Percentiles rank a stretch among this genome's conserved stretches.
Conservation (phyloP, 2,113 vertebrate genomes). For the Podarcis cretensis region DNA sequence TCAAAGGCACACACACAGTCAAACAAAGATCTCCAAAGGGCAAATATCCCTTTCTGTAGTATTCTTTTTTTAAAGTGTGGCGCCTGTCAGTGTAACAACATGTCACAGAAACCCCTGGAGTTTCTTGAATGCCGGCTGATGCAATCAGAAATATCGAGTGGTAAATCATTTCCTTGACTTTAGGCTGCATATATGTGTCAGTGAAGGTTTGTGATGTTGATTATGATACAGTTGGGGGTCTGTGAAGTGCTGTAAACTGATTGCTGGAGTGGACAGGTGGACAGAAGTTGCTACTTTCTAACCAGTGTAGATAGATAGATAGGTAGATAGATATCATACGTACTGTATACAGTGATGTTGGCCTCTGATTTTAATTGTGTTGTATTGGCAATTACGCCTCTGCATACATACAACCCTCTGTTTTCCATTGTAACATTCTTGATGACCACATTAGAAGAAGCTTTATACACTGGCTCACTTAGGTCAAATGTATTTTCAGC, state of each 20-base stretch:
- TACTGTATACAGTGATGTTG: conserved; percentile 76
- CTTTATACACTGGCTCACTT: rapidly evolving
- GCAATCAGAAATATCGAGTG: too few relatives aligned
- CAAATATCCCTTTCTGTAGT: neutral
- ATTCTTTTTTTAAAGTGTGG: too few relatives aligned
- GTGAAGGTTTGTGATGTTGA: too few relatives aligned
- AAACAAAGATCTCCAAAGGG: neutral
- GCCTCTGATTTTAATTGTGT: neutral
- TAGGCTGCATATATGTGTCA: too few relatives aligned
- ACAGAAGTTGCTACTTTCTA: too few relatives aligned
- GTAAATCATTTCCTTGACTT: too few relatives aligned
- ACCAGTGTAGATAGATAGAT: too few relatives aligned
- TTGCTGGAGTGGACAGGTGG: too few relatives aligned
- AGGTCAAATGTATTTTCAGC: rapidly evolving
- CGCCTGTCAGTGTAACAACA: neutral
- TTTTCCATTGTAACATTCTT: conserved; percentile 81
- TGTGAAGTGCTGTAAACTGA: too few relatives aligned
- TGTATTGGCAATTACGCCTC: conserved; percentile 67
- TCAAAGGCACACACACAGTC: neutral
- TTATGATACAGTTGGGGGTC: too few relatives aligned
- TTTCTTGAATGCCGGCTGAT: neutral
- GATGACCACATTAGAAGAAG: conserved; percentile 70
- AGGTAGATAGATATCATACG: conserved; percentile 45
- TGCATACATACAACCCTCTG: conserved; percentile 81
- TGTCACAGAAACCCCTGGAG: neutral